phyloP scores from a whole-genome alignment of 1,140 invertebrate genomes.

The Pseudomyrmex sp. region DNA sequence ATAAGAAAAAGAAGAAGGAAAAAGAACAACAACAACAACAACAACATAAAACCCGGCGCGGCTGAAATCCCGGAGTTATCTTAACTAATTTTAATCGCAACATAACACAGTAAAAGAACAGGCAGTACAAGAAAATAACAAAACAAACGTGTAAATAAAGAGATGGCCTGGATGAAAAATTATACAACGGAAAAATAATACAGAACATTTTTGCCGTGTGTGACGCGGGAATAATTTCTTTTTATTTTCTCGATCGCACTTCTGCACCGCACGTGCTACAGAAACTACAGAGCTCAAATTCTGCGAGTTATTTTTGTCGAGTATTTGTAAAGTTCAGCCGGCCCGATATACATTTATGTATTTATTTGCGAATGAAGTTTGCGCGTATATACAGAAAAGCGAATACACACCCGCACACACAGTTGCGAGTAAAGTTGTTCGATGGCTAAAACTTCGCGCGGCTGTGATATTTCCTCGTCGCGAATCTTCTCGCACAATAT shows the following conservation, averaged over 20 bases:
- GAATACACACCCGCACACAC: background rate
- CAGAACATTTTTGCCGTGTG: background rate
- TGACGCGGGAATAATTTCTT: background rate
- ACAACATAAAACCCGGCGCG: too few relatives aligned
- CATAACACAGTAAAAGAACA: too few relatives aligned
- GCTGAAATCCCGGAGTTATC: too few relatives aligned
- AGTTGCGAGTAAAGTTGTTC: background rate
- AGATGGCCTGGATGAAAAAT: background rate
- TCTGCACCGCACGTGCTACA: too few relatives aligned
- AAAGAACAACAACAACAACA: too few relatives aligned
- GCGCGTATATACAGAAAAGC: background rate
- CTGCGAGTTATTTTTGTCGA: conserved; percentile 27
- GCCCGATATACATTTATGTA: conserved; percentile 53
- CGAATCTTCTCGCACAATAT: conserved; percentile 42
- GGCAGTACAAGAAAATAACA: too few relatives aligned
- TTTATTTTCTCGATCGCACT: background rate
- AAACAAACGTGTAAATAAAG: too few relatives aligned
- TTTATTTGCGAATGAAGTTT: conserved; percentile 40
- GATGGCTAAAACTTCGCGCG: conserved; percentile 34
- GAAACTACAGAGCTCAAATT: background rate
- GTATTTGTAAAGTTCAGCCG: conserved; percentile 17
- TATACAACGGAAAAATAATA: background rate
- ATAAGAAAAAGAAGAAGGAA: too few relatives aligned
- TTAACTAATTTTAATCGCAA: too few relatives aligned
- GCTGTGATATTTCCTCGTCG: conserved; percentile 26